Evolutionary conservation across 2,797 vertebrate species (phyloP).

Genomic region (Tragopan temminckii): DNA sequence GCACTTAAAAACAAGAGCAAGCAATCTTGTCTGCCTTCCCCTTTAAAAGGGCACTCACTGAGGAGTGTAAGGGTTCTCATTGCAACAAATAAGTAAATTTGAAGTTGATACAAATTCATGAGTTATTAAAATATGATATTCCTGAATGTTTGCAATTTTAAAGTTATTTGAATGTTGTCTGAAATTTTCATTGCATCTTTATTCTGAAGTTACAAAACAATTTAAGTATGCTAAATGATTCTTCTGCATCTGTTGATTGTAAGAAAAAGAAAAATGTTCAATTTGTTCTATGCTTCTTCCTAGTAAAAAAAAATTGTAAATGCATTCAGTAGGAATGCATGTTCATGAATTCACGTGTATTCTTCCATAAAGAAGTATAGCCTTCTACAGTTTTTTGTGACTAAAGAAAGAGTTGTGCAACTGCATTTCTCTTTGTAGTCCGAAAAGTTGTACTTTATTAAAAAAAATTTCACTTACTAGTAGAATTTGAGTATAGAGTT

Average conservation of each 20-base stretch:
- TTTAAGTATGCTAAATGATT: background rate
- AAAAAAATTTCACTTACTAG: too few species aligned
- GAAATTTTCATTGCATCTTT: background rate
- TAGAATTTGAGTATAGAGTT: background rate
- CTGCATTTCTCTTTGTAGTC: background rate
- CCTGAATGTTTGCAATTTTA: background rate
- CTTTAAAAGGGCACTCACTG: rapidly evolving
- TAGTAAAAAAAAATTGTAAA: background rate
- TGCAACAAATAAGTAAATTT: background rate
- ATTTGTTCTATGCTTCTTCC: background rate
- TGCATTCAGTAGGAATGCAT: background rate
- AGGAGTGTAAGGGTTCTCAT: rapidly evolving
- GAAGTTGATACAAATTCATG: background rate
- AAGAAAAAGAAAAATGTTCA: background rate
- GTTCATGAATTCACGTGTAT: background rate
- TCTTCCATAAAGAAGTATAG: background rate
- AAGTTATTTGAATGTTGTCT: background rate
- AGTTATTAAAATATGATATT: rapidly evolving
- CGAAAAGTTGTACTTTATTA: background rate
- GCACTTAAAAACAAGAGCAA: background rate
- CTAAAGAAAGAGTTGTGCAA: rapidly evolving
- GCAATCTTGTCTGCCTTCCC: background rate
- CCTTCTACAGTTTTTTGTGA: background rate
- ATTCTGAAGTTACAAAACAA: background rate
- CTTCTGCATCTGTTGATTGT: background rate